Base-by-base conservation (phyloP, 1,140 invertebrate genomes). In the Philotrypesis tridentata region DNA sequence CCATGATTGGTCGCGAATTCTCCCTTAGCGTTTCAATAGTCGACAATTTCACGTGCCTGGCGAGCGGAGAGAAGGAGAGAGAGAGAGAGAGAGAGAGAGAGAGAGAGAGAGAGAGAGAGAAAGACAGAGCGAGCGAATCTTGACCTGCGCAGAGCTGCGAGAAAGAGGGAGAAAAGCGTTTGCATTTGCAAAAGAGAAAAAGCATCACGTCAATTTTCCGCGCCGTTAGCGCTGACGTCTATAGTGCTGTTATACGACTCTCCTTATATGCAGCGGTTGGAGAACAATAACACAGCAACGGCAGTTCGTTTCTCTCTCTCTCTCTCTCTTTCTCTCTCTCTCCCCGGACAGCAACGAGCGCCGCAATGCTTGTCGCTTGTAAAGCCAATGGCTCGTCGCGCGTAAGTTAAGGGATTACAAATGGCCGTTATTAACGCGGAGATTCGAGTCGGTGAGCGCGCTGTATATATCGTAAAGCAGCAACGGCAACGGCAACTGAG, bases 371-470 rank as follows among this genome's bases (percentile, higher is more conserved):
- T 9, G 31, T n/a, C 31, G 27, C 40, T 29, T 21, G 74, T 65
- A 80, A 72, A 73, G 40, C 67, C 77, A 71, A 73, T 40, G 70
- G 70, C 33, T 80, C 71, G 60, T 63, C 60, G 55, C 17, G 33
- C 23, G 25, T 68, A 63, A 83, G 11, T 72, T 48, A 33, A 55
- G 27, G 79, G 74, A 80, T 80, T 68, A 84, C 75, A 67, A 78
- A 68, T 79, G 68, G 43, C 72, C 21, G 25, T 68, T 80, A 72
- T 77, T 83, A 77, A 80, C 68, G 33, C 67, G 68, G 21, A 73
- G 67, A 80, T 60, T 31, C 68, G 74, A 76, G 73, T 80, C 63
- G 33, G 17, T 17, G 63, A 12, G 67, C 71, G 48, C 25, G 77
- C 25, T 29, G 7, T 55, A 14, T 48, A 31, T 83, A 76, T 83